Evolutionary conservation across 2,888 invertebrate genomes (phyloP).

Genomic region (Eupithecia tripunctaria): DNA sequence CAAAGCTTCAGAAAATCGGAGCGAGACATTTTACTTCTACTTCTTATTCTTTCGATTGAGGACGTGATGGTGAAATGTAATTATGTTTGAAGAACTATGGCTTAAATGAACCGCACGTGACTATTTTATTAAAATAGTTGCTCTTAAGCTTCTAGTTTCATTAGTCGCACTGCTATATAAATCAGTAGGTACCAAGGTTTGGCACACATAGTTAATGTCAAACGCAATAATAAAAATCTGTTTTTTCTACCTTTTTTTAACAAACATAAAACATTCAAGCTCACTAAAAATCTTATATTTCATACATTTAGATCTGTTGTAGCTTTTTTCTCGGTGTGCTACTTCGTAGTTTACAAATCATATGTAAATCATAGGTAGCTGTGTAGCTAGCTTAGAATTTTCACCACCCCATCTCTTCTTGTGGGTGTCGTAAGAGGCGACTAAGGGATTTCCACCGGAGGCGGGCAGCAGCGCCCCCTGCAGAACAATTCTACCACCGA

Average conservation of each 20-base stretch:
- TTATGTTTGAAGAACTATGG: not conserved
- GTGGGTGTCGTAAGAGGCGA: too few species aligned
- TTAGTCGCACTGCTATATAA: not conserved
- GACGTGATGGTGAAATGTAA: not conserved
- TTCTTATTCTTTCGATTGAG: not conserved
- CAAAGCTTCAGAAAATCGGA: not conserved
- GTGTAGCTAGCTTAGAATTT: too few species aligned
- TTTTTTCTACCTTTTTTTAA: not conserved
- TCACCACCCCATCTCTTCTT: too few species aligned
- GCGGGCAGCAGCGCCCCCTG: too few species aligned
- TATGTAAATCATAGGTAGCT: too few species aligned
- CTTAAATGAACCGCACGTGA: slow-evolving; percentile 1
- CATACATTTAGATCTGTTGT: too few species aligned
- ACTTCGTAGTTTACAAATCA: too few species aligned
- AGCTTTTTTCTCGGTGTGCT: too few species aligned
- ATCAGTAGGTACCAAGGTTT: not conserved
- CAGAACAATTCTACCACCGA: too few species aligned
- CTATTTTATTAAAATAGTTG: not conserved
- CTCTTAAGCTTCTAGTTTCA: not conserved
- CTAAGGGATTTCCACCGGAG: too few species aligned
- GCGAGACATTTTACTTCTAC: not conserved
- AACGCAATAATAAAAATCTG: not conserved
- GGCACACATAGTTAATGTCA: not conserved
- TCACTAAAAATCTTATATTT: too few species aligned
- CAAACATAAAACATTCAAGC: not conserved